Conservation (phyloP, 1,140 invertebrate species). For the Popillia japonica region DNA sequence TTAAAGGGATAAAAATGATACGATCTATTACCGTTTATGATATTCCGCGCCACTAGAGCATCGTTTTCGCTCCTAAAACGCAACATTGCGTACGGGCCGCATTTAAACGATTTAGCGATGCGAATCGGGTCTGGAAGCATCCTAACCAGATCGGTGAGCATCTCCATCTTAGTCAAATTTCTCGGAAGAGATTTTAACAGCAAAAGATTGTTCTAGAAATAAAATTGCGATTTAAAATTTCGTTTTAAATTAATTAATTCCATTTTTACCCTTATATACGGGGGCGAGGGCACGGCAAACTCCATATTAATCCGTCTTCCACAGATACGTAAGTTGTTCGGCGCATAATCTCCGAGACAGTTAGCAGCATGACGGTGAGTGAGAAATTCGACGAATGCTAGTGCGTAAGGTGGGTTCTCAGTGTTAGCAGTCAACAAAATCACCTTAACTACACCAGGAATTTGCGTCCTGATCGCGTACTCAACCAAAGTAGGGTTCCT, state of each 20-base stretch:
- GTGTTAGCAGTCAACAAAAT: neutral
- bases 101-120: neutral
- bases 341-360: neutral
- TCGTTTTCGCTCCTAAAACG: neutral
- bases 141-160: too few species aligned
- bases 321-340: neutral
- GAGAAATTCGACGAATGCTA: neutral
- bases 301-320: neutral
- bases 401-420: neutral
- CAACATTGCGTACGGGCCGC: neutral
- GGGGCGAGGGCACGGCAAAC: neutral
- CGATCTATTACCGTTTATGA: neutral
- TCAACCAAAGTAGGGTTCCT: neutral
- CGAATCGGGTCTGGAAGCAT: too few species aligned
- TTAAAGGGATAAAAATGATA: neutral
- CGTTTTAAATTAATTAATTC: too few species aligned
- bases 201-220: neutral
- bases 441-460: neutral
- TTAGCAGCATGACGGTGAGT: neutral
- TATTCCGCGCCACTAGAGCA: neutral
- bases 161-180: neutral
- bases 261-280: neutral
- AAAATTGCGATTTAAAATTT: too few species aligned
- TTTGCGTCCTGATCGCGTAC: neutral
- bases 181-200: neutral